These are phyloP conservation scores for Podarcis raffonei DNA, from an alignment of 2,113 vertebrate genomes.

Conservation along the genomic window DNA sequence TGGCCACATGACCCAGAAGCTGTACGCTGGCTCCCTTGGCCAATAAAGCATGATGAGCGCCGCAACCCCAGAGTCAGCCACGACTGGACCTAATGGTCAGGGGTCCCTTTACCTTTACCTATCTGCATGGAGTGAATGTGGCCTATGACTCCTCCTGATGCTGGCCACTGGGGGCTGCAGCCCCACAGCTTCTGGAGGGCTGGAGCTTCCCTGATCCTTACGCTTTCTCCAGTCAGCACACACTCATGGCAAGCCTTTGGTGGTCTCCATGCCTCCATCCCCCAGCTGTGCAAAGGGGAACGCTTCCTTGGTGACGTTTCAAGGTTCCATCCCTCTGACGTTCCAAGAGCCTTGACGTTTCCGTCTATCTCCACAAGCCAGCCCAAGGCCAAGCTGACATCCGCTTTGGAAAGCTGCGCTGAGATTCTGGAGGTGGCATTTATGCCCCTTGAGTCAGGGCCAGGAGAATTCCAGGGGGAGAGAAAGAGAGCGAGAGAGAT, in stretches of 20 bases:
- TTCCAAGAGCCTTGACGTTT: background rate
- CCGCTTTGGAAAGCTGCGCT: fast-evolving
- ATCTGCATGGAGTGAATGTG: too few species aligned
- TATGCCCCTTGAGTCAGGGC: constrained; percentile 14
- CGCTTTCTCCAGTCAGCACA: background rate
- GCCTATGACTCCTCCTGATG: background rate
- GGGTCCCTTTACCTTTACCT: too few species aligned
- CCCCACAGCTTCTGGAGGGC: too few species aligned
- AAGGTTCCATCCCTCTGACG: background rate
- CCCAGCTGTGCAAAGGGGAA: background rate
- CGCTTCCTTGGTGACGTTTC: background rate
- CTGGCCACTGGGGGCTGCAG: background rate
- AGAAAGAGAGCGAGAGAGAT: background rate
- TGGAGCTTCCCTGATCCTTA: too few species aligned
- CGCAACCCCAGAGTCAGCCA: too few species aligned
- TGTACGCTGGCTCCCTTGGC: too few species aligned
- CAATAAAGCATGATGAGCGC: too few species aligned
- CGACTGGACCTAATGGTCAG: too few species aligned
- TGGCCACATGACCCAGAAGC: too few species aligned
- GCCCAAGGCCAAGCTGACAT: background rate
- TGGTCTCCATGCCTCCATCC: background rate
- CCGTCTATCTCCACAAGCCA: fast-evolving
- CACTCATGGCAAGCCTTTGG: background rate
- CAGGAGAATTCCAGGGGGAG: background rate
- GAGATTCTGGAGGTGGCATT: background rate